phyloP scores from a whole-genome alignment of 2,113 vertebrate species.

The Gobio gobio region DNA sequence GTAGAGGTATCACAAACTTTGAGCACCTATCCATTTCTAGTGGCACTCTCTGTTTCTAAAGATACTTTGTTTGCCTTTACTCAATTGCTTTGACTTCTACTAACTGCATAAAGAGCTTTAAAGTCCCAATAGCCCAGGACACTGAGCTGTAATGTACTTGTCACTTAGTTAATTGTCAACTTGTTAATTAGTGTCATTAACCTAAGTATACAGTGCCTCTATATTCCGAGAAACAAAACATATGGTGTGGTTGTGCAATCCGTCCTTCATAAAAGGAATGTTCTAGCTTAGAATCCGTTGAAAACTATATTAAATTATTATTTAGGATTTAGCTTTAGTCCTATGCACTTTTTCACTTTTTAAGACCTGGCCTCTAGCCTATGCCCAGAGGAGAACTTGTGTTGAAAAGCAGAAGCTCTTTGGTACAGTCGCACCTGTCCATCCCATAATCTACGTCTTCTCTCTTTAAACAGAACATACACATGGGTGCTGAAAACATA shows the following conservation, averaged over 20 bases:
- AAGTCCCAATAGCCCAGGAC: not conserved
- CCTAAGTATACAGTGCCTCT: not conserved
- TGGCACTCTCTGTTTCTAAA: constrained; percentile 26
- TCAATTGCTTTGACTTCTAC: constrained; percentile 15
- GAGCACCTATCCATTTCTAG: constrained; percentile 66
- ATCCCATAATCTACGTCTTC: constrained; percentile 57
- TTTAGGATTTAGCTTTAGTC: not conserved
- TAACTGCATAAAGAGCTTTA: constrained; percentile 13
- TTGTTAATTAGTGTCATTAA: constrained; percentile 16
- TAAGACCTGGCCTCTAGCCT: constrained; percentile 60
- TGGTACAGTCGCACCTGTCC: constrained; percentile 42
- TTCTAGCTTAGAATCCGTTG: not conserved
- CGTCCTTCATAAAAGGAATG: not conserved
- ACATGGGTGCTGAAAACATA: constrained; percentile 53
- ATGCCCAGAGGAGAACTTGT: constrained; percentile 62
- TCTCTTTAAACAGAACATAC: constrained; percentile 57
- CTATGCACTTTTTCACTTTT: not conserved
- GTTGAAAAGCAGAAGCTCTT: constrained; percentile 63
- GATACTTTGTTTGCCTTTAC: constrained; percentile 23
- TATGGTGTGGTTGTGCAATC: constrained; percentile 40
- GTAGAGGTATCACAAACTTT: constrained; percentile 61
- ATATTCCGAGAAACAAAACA: not conserved
- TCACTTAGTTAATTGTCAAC: not conserved
- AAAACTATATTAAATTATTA: not conserved
- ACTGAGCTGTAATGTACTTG: not conserved